phyloP scores from a whole-genome alignment of 2,113 vertebrate genomes.

The Ciconia boyciana region DNA sequence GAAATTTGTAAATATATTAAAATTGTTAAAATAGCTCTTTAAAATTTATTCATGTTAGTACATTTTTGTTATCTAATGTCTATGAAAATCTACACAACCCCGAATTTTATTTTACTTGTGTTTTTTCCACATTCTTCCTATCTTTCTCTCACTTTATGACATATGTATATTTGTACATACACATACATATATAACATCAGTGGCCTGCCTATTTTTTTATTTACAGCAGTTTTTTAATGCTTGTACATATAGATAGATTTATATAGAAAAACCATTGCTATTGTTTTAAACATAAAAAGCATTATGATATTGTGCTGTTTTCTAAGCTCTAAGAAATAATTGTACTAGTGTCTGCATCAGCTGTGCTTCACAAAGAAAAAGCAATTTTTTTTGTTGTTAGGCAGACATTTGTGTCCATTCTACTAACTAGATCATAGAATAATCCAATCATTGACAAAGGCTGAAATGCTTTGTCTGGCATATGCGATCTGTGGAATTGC shows the following conservation, averaged over 20 bases:
- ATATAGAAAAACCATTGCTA: not conserved
- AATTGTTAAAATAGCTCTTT: not conserved
- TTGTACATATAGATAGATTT: not conserved
- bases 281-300: not conserved
- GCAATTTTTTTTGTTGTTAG: conserved; percentile 2
- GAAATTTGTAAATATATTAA: not conserved
- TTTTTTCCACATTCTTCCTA: not conserved
- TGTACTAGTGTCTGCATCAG: not conserved
- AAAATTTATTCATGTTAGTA: not conserved
- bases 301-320: not conserved
- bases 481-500: not conserved
- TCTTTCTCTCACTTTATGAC: not conserved
- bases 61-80: not conserved
- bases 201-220: not conserved
- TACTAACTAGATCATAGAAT: conserved; percentile 57
- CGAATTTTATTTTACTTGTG: not conserved
- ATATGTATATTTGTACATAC: not conserved
- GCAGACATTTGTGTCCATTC: conserved; percentile 46
- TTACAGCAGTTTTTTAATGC: not conserved
- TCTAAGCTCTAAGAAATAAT: not conserved
- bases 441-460: conserved; percentile 44
- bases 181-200: not conserved
- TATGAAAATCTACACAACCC: not conserved
- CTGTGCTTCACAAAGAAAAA: not conserved
- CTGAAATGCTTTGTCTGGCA: conserved; percentile 33